Percentiles rank a stretch among this genome's conserved stretches.
These are phyloP conservation scores for Pogona vitticeps DNA, from an alignment of 2,113 vertebrate genomes.

Conservation along the genomic window DNA sequence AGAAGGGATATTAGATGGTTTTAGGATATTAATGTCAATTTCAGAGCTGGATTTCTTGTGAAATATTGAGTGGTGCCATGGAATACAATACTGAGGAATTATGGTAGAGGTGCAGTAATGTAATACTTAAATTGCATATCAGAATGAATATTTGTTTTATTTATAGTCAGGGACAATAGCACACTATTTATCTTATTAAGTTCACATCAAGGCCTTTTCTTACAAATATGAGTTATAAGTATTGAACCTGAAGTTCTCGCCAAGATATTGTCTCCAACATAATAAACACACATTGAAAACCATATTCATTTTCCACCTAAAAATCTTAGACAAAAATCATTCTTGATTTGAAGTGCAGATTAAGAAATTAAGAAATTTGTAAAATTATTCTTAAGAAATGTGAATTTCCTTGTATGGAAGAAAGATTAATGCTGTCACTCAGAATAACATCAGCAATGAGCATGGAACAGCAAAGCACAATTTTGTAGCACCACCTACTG, in stretches of 20 bases:
- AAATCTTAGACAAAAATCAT: background rate
- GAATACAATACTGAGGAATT: too few species aligned
- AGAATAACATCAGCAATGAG: background rate
- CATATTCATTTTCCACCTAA: background rate
- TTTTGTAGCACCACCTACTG: slow-evolving; percentile 62
- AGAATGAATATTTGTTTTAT: background rate
- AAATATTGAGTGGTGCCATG: too few species aligned
- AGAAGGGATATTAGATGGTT: background rate
- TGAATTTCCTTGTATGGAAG: background rate
- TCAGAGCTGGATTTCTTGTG: background rate
- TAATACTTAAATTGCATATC: background rate
- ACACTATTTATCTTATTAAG: background rate
- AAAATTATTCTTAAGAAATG: background rate
- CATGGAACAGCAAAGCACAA: background rate
- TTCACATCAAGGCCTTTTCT: background rate
- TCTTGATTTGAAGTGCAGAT: background rate
- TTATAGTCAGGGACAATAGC: background rate
- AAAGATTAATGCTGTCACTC: rapidly evolving
- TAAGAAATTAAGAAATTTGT: background rate
- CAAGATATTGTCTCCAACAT: background rate
- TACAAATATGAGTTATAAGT: background rate
- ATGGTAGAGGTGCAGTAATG: background rate
- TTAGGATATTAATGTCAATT: background rate
- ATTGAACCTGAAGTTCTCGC: background rate
- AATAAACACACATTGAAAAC: background rate